Conservation (phyloP, 1,140 invertebrate species). For the Bilobella aurantiaca region DNA sequence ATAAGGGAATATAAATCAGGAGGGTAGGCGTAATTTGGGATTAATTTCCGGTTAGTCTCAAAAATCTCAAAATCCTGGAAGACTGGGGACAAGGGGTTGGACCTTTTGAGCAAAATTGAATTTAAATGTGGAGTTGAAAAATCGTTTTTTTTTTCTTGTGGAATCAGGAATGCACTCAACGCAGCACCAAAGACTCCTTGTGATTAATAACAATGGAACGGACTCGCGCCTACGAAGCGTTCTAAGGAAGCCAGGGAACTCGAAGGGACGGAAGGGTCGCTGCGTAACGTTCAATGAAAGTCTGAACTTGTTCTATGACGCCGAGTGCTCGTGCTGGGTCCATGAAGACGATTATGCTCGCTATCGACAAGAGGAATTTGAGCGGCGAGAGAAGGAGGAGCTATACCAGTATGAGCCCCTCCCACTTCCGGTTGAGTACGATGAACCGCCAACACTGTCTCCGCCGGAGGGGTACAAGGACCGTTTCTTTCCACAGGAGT, state of each 20-base stretch:
- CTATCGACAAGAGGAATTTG: slow-evolving; percentile 29
- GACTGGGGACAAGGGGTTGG: too few species aligned
- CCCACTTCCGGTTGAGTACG: slow-evolving; percentile 28
- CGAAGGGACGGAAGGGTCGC: slow-evolving; percentile 22
- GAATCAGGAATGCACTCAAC: background rate
- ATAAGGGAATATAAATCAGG: too few species aligned
- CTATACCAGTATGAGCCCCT: slow-evolving; percentile 14
- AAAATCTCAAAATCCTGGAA: too few species aligned
- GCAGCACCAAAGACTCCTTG: background rate
- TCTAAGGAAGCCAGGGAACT: slow-evolving; percentile 26
- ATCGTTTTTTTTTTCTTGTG: background rate
- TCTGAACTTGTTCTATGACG: slow-evolving; percentile 32
- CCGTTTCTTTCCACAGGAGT: slow-evolving; percentile 32
- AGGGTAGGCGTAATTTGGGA: too few species aligned
- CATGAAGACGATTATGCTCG: slow-evolving; percentile 33
- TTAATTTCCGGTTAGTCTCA: too few species aligned
- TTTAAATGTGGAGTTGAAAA: background rate
- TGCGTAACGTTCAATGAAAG: slow-evolving; percentile 30
- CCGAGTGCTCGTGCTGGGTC: slow-evolving; percentile 33
- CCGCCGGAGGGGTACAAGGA: slow-evolving; percentile 35
- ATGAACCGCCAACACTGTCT: slow-evolving; percentile 31
- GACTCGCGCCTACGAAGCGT: slow-evolving; percentile 26
- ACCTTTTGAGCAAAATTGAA: background rate
- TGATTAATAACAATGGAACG: background rate
- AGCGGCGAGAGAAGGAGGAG: slow-evolving; percentile 18